Conservation (phyloP, 2,797 vertebrate genomes). For the Amazona finschi region DNA sequence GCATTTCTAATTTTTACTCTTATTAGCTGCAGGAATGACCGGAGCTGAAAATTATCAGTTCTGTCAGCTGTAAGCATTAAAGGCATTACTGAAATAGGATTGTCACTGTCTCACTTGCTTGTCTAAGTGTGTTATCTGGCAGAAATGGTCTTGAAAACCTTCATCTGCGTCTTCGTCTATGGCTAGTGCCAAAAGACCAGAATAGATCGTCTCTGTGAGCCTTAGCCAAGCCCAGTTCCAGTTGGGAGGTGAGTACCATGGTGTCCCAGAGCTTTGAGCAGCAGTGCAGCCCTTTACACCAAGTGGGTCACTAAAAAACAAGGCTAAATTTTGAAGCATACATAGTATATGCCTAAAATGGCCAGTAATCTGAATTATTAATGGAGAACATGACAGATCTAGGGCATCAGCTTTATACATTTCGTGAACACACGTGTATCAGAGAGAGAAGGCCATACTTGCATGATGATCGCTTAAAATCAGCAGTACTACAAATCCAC, state of each 20-base stretch:
- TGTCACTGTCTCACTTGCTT: not conserved
- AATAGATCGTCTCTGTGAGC: not conserved
- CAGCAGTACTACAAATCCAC: not conserved
- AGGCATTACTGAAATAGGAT: not conserved
- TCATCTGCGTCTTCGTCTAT: not conserved
- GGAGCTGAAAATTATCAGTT: not conserved
- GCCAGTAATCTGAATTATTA: not conserved
- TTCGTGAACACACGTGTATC: not conserved
- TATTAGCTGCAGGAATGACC: not conserved
- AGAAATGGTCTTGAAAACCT: not conserved
- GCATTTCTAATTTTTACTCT: not conserved
- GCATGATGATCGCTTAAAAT: not conserved
- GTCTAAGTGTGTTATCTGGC: not conserved
- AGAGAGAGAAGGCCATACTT: not conserved
- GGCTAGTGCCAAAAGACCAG: not conserved
- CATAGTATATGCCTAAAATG: not conserved
- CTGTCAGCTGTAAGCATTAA: not conserved
- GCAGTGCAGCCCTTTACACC: not conserved
- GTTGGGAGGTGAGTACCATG: not conserved
- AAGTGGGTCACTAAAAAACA: not conserved
- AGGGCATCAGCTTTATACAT: not conserved
- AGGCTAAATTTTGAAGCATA: not conserved
- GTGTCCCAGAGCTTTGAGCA: not conserved
- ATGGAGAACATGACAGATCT: not conserved
- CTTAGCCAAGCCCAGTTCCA: not conserved